Evolutionary conservation across 2,113 vertebrate species (phyloP), one percentile per base, ranked within the genome.

Genomic region (Xiphophorus hellerii): DNA sequence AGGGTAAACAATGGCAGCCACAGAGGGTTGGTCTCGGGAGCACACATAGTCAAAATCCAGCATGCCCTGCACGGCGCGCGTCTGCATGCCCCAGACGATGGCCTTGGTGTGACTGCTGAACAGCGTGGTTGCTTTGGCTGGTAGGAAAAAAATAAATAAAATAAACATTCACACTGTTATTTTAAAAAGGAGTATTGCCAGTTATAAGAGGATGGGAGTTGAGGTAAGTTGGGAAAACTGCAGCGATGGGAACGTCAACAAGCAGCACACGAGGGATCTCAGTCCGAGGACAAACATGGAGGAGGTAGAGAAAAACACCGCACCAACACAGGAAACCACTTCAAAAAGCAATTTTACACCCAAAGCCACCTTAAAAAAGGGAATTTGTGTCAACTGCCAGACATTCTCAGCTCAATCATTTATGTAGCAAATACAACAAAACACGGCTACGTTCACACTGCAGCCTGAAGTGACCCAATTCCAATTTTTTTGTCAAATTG

Each of bases 61-160:
- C 98, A 99, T 99, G 77, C 98, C 98, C 70, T 99, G 98, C 78
- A 99, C 98, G 0, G 98, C 98, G 15, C 98, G 94, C 0, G 98
- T 99, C 96, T 99, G 98, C 98, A 99, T 99, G n/a, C 98, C 98
- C 98, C 98, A 99, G 3, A 99, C 95, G 0, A 99, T 96, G 1
- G 97, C 90, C 85, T 99, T 99, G 69, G 97, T 98, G 74, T 97
- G 94, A 42, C 93, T 88, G 88, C 96, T 97, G 95, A 99, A 98
- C 66, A 99, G 96, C 0, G 96, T 96, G 11, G 96, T 94, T 39
- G 95, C 96, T 94, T 98, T 99, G 68, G 89, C 91, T 91, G 73
- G 29, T 54, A 33, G 27, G 66, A 71, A 0, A 17, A 17, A 71
- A 44, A 60, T 27, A 5, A 39, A 12, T 70, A 25, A 75, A 3